Conservation (phyloP, 2,797 vertebrate species). For the Gymnoscopelus microlampas region DNA sequence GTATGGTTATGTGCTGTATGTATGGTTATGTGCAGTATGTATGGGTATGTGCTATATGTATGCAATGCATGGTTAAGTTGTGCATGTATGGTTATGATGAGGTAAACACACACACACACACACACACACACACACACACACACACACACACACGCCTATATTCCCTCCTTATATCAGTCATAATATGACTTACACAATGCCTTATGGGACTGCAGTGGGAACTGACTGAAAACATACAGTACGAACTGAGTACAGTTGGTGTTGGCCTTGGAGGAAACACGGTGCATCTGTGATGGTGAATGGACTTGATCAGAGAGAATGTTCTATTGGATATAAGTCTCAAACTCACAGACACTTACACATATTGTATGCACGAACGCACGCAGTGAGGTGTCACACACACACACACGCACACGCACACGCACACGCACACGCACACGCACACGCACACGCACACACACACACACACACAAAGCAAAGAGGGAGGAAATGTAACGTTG, state of each 20-base stretch:
- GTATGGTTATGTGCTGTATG: too few species aligned
- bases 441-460: too few species aligned
- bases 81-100: not conserved
- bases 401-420: not conserved
- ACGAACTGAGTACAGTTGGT: conserved; percentile 37
- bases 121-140: not conserved
- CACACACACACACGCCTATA: conserved; percentile 8
- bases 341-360: conserved; percentile 27
- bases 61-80: too few species aligned
- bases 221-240: too few species aligned
- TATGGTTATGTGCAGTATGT: too few species aligned
- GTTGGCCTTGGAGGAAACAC: conserved; percentile 37
- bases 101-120: not conserved
- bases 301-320: conserved; percentile 32
- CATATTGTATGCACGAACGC: too few species aligned
- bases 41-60: too few species aligned
- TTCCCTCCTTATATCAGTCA: conserved; percentile 13
- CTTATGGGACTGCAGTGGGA: conserved; percentile 1
- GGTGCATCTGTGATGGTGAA: conserved; percentile 41
- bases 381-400: not conserved
- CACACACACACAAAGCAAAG: too few species aligned
- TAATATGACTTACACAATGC: not conserved
- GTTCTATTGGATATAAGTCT: conserved; percentile 55
- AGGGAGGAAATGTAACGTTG: too few species aligned
- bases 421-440: too few species aligned